Evolutionary conservation across 1,140 invertebrate genomes (phyloP).

Genomic region (Eumeta japonica): DNA sequence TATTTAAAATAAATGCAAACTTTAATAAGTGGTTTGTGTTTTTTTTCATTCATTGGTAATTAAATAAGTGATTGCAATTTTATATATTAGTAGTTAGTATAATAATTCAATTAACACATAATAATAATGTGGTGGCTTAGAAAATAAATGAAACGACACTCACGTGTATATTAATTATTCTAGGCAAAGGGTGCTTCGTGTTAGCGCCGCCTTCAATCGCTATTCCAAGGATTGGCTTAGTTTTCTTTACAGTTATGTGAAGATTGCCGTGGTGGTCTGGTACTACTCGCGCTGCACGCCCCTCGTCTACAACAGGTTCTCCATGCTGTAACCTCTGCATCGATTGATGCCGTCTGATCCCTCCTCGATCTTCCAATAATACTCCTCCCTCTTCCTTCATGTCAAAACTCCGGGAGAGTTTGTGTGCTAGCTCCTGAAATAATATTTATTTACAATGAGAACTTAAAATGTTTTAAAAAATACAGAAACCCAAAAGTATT

Average conservation of each 20-base stretch:
- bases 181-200: constrained; percentile 88
- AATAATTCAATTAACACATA: background rate
- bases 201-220: constrained; percentile 96
- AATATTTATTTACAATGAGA: no score
- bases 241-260: constrained; percentile 84
- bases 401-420: constrained; percentile 79
- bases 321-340: constrained; percentile 68
- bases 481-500: no score
- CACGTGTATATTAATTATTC: constrained; percentile 96
- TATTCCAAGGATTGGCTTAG: constrained; percentile 90
- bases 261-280: constrained; percentile 83
- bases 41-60: no score
- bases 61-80: background rate
- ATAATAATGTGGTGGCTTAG: background rate
- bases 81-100: background rate
- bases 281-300: constrained; percentile 68
- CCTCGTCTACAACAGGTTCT: constrained; percentile 59
- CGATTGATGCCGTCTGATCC: constrained; percentile 64
- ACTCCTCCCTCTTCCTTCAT: constrained; percentile 80
- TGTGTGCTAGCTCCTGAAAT: constrained; percentile 76
- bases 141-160: no score
- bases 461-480: no score
- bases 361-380: constrained; percentile 64
- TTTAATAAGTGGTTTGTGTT: no score
- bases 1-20: no score